Evolutionary conservation across 1,140 invertebrate genomes (phyloP), one percentile per base, ranked within the genome.

Genomic region (Cheumatopsyche charites): DNA sequence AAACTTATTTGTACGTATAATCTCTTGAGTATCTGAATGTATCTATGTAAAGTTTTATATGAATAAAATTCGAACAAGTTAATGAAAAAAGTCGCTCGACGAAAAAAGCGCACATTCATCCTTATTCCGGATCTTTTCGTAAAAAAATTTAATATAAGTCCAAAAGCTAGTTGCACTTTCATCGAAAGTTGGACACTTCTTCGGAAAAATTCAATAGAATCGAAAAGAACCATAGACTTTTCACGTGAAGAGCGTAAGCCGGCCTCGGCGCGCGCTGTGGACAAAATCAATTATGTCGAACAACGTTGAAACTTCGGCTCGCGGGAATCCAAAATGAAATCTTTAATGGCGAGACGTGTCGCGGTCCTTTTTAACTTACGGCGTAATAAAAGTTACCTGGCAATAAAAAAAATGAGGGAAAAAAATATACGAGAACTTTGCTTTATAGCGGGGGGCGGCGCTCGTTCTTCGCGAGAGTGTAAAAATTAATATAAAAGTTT

Each of bases 211-310:
- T 74, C 73, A 74, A 74, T 74, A 74, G 42, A 47, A 71, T 41
- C 62, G 7, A 9, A 13, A 70, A 61, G 67, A 15, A 66, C 23
- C n/a, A 71, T 71, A 29, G 63, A 49, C 15, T 63, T 17, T 15
- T 55, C 23, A 67, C 63, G 65, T 68, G 71, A 62, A 4, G 17
- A 25, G 25, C 26, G 12, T 12, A 71, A 74, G 65, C 52, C 62
- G 61, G 62, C 65, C 17, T 62, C 61, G 45, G 43, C 26, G 23
- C 47, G 15, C 61, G 63, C 55, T 74, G 29, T 45, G 70, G 45
- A 45, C 47, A 71, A 74, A 74, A 74, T 71, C 73, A 74, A 74
- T 74, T 74, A 71, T 52, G 49, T 41, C 49, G 52, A 70, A 71
- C 69, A 67, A 63, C 68, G 52, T 43, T 47, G 62, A 41, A 63